Evolutionary conservation across 2,888 invertebrate species (phyloP).

Genomic region (Xanthorhoe spadicearia): DNA sequence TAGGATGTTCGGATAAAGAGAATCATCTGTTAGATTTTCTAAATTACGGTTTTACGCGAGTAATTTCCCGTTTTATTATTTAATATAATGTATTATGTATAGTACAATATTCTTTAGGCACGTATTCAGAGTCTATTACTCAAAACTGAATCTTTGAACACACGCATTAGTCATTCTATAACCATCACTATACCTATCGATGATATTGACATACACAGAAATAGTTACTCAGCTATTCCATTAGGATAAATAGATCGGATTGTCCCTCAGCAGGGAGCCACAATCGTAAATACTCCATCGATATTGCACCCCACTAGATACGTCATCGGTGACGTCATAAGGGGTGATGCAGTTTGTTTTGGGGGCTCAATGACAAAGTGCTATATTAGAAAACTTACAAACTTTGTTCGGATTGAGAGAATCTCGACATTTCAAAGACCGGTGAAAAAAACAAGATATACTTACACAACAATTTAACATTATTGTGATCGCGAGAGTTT

Average conservation of each 20-base stretch:
- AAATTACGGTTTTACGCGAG: too few species aligned
- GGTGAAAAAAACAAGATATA: too few species aligned
- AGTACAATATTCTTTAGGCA: too few species aligned
- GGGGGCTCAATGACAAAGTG: slow-evolving; percentile 2
- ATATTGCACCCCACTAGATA: slow-evolving; percentile 31
- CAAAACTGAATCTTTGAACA: too few species aligned
- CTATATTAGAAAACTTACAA: not conserved
- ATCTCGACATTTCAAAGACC: too few species aligned
- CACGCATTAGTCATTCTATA: too few species aligned
- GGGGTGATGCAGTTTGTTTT: not conserved
- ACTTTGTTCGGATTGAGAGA: not conserved
- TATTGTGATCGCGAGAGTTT: too few species aligned
- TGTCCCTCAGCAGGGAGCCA: slow-evolving; percentile 31
- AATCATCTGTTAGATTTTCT: not conserved
- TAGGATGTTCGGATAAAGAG: not conserved
- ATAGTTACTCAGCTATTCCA: slow-evolving; percentile 26
- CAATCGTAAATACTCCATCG: slow-evolving; percentile 41
- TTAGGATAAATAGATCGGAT: slow-evolving; percentile 32
- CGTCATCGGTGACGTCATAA: slow-evolving; percentile 20
- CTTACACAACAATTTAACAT: too few species aligned
- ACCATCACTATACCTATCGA: not conserved
- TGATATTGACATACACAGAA: not conserved
- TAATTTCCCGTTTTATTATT: too few species aligned
- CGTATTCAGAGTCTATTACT: too few species aligned
- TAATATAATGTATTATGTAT: too few species aligned